Conservation (phyloP, 1,140 invertebrate species). For the Pygmarrhopalites habei region DNA sequence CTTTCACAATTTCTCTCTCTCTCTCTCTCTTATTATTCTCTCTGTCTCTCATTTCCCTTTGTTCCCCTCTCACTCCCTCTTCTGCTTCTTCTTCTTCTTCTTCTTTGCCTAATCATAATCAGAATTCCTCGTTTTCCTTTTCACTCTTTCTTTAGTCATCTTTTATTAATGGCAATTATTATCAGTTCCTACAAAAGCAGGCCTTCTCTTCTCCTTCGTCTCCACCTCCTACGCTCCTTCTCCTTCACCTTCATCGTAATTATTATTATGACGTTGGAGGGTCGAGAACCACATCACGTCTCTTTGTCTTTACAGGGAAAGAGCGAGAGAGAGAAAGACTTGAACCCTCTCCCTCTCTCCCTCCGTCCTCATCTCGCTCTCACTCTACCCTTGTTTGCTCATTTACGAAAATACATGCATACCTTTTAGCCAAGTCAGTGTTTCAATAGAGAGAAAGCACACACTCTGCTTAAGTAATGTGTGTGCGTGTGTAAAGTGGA, state of each 20-base stretch:
- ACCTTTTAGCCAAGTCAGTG: too few relatives aligned
- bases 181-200: not conserved
- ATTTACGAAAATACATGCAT: not conserved
- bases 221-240: not conserved
- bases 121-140: not conserved
- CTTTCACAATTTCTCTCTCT: too few relatives aligned
- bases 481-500: too few relatives aligned
- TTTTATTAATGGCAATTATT: conserved; percentile 7
- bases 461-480: too few relatives aligned
- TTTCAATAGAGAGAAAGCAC: too few relatives aligned
- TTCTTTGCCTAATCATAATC: conserved; percentile 16
- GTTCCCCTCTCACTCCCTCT: not conserved
- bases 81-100: not conserved
- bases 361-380: too few relatives aligned
- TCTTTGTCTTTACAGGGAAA: not conserved
- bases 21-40: too few relatives aligned
- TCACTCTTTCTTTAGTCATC: not conserved
- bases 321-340: too few relatives aligned
- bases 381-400: not conserved
- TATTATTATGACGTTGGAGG: not conserved
- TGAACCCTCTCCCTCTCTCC: not conserved
- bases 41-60: too few relatives aligned
- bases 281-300: not conserved
- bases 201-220: not conserved
- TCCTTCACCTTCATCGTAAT: not conserved